Evolutionary conservation across 2,888 invertebrate species (phyloP).

Genomic region (Elmis aenea): DNA sequence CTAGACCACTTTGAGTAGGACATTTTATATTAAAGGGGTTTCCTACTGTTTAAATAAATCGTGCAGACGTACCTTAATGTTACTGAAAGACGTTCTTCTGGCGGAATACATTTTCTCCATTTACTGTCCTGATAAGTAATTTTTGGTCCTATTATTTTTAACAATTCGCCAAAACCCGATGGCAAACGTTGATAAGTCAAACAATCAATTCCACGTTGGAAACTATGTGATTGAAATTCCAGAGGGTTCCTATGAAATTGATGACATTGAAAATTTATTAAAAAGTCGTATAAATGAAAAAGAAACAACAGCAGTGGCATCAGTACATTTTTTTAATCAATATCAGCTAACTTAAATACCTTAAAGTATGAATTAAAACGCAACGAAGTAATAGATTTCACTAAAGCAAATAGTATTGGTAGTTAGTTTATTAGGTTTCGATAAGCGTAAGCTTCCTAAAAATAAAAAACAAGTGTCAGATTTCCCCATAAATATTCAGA

Average conservation of each 20-base stretch:
- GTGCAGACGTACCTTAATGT: too few relatives aligned
- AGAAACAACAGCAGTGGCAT: neutral
- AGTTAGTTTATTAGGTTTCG: constrained; percentile 10
- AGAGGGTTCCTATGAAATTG: constrained; percentile 34
- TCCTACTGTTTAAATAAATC: too few relatives aligned
- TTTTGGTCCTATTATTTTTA: too few relatives aligned
- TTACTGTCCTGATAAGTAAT: too few relatives aligned
- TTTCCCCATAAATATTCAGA: constrained; percentile 7
- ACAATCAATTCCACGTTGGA: constrained; percentile 33
- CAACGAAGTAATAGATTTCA: constrained; percentile 12
- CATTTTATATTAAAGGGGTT: too few relatives aligned
- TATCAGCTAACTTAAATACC: constrained; percentile 28
- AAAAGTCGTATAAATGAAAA: constrained; percentile 7
- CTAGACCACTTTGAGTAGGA: too few relatives aligned
- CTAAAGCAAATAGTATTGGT: constrained; percentile 10
- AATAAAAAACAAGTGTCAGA: constrained; percentile 19
- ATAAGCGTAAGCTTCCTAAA: constrained; percentile 6
- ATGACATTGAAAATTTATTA: constrained; percentile 28
- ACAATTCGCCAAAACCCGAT: neutral
- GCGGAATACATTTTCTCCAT: too few relatives aligned
- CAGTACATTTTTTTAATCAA: constrained; percentile 4
- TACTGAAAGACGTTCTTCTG: too few relatives aligned
- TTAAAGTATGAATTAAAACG: too few relatives aligned
- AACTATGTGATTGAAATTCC: constrained; percentile 27
- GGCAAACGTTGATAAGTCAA: constrained; percentile 34